Conservation (phyloP, 2,113 vertebrate genomes). For the Sialia sialis region DNA sequence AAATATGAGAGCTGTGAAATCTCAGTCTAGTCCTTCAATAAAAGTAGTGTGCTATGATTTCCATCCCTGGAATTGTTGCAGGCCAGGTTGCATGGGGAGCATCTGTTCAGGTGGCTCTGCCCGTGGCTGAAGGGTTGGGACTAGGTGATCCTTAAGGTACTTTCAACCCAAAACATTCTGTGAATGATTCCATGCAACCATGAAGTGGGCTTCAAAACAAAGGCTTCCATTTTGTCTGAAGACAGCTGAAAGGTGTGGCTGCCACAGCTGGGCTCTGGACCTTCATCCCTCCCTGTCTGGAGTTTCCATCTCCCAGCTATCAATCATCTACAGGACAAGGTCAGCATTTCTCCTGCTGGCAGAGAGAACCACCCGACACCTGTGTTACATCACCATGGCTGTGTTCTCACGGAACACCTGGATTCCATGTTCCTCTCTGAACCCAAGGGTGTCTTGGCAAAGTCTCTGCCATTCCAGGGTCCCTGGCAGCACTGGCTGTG, state of each 20-base stretch:
- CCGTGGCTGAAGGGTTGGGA: not conserved
- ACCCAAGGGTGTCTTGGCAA: accelerated
- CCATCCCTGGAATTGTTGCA: not conserved
- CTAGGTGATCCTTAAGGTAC: not conserved
- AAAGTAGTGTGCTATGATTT: not conserved
- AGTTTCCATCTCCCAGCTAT: not conserved
- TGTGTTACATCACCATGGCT: accelerated
- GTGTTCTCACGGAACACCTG: accelerated
- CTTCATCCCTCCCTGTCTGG: not conserved
- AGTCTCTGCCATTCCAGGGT: not conserved
- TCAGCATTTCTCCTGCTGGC: not conserved
- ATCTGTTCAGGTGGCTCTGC: not conserved
- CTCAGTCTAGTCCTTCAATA: not conserved
- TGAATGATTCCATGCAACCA: not conserved
- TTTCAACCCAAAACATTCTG: not conserved
- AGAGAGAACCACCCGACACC: not conserved
- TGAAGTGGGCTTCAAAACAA: not conserved
- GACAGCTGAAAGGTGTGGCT: not conserved
- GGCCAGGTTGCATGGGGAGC: not conserved
- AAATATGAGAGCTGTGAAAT: not conserved
- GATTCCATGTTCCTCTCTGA: accelerated
- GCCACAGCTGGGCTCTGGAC: not conserved
- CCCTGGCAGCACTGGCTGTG: not conserved
- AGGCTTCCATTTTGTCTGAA: not conserved
- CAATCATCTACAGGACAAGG: not conserved